A percentile compares a stretch with the other conserved stretches of the same genome.
Evolutionary conservation across 2,113 vertebrate species (phyloP).

Genomic region (Daubentonia madagascariensis): DNA sequence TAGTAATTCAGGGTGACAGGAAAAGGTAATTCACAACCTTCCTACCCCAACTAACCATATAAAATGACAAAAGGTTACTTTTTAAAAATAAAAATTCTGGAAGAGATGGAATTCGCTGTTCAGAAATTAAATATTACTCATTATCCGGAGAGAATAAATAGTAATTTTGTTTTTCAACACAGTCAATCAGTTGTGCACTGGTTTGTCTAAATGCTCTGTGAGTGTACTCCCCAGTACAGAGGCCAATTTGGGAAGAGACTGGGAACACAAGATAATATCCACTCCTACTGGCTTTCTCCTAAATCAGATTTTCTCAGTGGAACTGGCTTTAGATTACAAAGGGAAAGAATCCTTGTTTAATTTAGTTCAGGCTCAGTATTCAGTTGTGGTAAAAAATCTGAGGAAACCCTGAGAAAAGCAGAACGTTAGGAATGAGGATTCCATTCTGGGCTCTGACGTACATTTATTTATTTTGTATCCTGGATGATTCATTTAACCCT

Average conservation of each 20-base stretch:
- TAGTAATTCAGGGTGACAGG: background rate
- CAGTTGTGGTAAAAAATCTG: slow-evolving; percentile 1
- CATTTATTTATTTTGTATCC: background rate
- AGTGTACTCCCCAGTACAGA: background rate
- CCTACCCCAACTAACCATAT: background rate
- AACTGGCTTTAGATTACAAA: slow-evolving; percentile 43
- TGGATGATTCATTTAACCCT: background rate
- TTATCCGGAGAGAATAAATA: background rate
- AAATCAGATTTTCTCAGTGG: background rate
- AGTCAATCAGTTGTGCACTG: background rate
- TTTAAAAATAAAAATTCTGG: slow-evolving; percentile 17
- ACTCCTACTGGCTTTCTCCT: background rate
- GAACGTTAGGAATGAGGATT: background rate
- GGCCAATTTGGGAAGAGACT: background rate
- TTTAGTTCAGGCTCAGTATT: slow-evolving; percentile 23
- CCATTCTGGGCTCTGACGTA: background rate
- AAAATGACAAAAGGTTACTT: slow-evolving; percentile 6
- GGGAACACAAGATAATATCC: background rate
- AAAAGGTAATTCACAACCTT: background rate
- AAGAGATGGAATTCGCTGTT: slow-evolving; percentile 31
- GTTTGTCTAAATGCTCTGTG: background rate
- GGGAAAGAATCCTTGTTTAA: slow-evolving; percentile 33
- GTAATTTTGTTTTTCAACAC: background rate
- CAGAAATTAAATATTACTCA: slow-evolving; percentile 14
- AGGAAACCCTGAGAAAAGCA: background rate